phyloP scores from a whole-genome alignment of 37 sponge, comb jelly and placozoan species.

The Halisarca cf. caerulea region DNA sequence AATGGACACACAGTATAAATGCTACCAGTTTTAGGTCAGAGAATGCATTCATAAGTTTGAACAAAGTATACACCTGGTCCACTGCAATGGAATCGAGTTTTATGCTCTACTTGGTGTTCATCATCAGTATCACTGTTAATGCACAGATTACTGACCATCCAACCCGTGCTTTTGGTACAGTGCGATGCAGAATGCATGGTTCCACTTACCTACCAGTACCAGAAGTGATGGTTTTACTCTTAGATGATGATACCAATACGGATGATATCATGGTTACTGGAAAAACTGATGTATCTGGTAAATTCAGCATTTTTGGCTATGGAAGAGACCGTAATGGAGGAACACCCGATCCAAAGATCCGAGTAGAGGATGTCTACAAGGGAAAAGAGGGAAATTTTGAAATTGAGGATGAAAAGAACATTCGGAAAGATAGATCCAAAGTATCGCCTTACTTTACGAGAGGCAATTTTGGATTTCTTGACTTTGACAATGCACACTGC shows the following conservation, averaged over 20 bases:
- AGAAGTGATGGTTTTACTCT: background rate
- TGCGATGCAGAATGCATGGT: too few species aligned
- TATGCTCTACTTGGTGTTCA: too few species aligned
- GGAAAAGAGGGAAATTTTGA: background rate
- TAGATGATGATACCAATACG: background rate
- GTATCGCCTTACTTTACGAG: background rate
- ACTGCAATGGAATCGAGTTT: too few species aligned
- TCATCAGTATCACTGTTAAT: too few species aligned
- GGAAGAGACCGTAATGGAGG: background rate
- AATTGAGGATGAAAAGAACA: background rate
- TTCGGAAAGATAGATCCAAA: too few species aligned
- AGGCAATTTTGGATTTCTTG: background rate
- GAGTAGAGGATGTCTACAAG: background rate
- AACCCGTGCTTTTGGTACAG: too few species aligned
- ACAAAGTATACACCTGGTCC: too few species aligned
- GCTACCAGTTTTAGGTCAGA: too few species aligned
- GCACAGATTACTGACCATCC: too few species aligned
- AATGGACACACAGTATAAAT: too few species aligned
- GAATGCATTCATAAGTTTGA: too few species aligned
- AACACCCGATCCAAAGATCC: slow-evolving; percentile 15
- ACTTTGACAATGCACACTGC: slow-evolving; percentile 29
- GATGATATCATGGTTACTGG: background rate
- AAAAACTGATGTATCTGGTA: background rate
- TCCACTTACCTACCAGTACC: slow-evolving; percentile 15
- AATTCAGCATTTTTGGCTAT: background rate